Percentiles rank a stretch among this genome's conserved stretches.
Evolutionary conservation across 2,797 vertebrate species (phyloP).

Genomic region (Tokudaia muenninki): DNA sequence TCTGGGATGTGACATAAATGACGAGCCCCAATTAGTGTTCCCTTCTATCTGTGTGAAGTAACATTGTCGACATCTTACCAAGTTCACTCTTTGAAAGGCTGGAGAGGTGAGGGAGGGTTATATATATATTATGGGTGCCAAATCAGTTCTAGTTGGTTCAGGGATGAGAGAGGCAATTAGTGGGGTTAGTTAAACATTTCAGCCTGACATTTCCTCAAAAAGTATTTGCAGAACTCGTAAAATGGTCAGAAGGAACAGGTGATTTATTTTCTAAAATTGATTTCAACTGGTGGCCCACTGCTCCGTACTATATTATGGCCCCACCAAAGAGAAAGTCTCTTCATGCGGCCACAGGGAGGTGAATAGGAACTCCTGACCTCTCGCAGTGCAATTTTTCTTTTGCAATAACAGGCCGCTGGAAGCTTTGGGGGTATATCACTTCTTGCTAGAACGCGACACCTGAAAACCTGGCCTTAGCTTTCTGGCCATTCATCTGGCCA

Average conservation of each 20-base stretch:
- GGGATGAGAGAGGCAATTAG: conserved; percentile 52
- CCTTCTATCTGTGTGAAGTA: background rate
- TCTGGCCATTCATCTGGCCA: conserved; percentile 61
- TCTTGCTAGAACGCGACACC: conserved; percentile 55
- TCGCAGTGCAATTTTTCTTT: conserved; percentile 68
- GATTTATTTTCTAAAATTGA: conserved; percentile 72
- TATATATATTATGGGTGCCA: background rate
- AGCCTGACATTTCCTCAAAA: conserved; percentile 36
- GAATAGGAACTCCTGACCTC: conserved; percentile 61
- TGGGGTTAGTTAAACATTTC: conserved; percentile 48
- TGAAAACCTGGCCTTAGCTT: conserved; percentile 66
- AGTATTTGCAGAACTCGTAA: conserved; percentile 49
- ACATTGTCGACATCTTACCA: background rate
- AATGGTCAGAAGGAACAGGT: conserved; percentile 55
- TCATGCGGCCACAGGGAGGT: conserved; percentile 61
- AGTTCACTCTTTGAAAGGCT: background rate
- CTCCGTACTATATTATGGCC: conserved; percentile 45
- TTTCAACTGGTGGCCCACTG: conserved; percentile 52
- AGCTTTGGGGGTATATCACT: conserved; percentile 47
- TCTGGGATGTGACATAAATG: background rate
- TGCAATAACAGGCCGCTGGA: conserved; percentile 53
- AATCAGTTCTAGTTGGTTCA: conserved; percentile 51
- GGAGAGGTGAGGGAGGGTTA: conserved; percentile 10
- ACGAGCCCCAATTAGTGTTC: background rate
- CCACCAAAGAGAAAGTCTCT: conserved; percentile 69